Evolutionary conservation across 2,113 vertebrate genomes (phyloP).

Genomic region (Isichthys henryi): DNA sequence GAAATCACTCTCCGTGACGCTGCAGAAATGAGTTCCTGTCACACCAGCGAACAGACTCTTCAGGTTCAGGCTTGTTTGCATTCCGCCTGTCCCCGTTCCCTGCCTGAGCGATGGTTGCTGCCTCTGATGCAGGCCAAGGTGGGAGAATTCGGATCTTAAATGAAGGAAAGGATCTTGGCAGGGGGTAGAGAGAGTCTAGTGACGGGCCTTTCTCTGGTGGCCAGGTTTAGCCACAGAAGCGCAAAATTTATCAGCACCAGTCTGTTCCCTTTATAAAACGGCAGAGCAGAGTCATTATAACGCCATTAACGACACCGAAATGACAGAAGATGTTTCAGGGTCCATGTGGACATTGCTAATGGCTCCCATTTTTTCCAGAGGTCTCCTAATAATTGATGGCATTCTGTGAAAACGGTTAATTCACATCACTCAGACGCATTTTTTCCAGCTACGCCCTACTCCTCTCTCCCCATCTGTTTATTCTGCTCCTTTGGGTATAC

Average conservation of each 20-base stretch:
- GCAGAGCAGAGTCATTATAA: slow-evolving; percentile 37
- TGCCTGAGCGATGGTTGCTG: slow-evolving; percentile 19
- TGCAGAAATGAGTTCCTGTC: slow-evolving; percentile 52
- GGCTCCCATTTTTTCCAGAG: slow-evolving; percentile 42
- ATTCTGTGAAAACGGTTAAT: slow-evolving; percentile 31
- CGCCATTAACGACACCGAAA: slow-evolving; percentile 43
- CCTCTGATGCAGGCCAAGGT: slow-evolving; percentile 32
- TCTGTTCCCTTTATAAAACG: slow-evolving; percentile 36
- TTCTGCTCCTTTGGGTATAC: slow-evolving; percentile 52
- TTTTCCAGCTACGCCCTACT: slow-evolving; percentile 31
- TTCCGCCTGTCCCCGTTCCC: slow-evolving; percentile 26
- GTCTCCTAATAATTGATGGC: slow-evolving; percentile 37
- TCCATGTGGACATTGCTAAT: slow-evolving; percentile 45
- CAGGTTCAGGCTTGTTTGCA: slow-evolving; percentile 47
- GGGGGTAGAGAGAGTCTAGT: slow-evolving; percentile 22
- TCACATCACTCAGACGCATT: slow-evolving; percentile 34
- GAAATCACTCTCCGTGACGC: slow-evolving; percentile 50
- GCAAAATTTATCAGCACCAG: slow-evolving; percentile 36
- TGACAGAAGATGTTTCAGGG: slow-evolving; percentile 42
- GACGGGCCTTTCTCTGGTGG: slow-evolving; percentile 33
- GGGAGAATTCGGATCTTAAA: neutral
- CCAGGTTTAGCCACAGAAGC: slow-evolving; percentile 24
- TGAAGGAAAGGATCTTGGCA: slow-evolving; percentile 24
- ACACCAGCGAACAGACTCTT: slow-evolving; percentile 55
- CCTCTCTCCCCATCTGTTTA: slow-evolving; percentile 51